Conservation (phyloP, 30 jellyfish, hydroid and myxozoan genomes). For the Cassiopea andromeda region DNA sequence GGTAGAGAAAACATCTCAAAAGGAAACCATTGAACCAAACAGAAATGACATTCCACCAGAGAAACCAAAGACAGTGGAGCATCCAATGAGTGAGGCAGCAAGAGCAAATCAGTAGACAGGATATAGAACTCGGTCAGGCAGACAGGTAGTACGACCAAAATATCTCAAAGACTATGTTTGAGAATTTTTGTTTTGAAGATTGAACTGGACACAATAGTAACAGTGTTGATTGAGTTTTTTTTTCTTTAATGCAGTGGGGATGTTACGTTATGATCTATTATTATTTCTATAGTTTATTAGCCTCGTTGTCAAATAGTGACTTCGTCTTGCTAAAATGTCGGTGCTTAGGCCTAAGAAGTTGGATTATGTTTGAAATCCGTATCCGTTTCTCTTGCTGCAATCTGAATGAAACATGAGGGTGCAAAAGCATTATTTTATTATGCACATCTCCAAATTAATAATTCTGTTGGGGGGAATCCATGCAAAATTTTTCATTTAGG, state of each 20-base stretch:
- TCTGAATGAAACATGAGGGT: not conserved
- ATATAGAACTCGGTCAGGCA: constrained; percentile 57
- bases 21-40: too few species aligned
- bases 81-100: constrained; percentile 11
- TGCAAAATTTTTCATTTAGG: too few species aligned
- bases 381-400: not conserved
- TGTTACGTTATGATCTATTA: constrained; percentile 36
- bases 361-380: not conserved
- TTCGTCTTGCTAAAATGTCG: too few species aligned
- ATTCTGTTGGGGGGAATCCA: too few species aligned
- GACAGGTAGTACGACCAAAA: constrained; percentile 39
- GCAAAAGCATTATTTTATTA: too few species aligned
- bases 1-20: not conserved
- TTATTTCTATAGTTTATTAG: too few species aligned
- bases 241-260: constrained; percentile 34
- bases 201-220: too few species aligned
- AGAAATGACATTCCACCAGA: not conserved
- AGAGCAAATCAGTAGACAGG: constrained; percentile 46
- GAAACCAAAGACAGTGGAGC: constrained; percentile 22
- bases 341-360: not conserved
- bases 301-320: too few species aligned
- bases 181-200: constrained; percentile 23
- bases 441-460: too few species aligned
- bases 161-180: constrained; percentile 50
- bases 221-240: constrained; percentile 12